Evolutionary conservation across 2,797 vertebrate species (phyloP).

Genomic region (Pseudochirops cupreus): DNA sequence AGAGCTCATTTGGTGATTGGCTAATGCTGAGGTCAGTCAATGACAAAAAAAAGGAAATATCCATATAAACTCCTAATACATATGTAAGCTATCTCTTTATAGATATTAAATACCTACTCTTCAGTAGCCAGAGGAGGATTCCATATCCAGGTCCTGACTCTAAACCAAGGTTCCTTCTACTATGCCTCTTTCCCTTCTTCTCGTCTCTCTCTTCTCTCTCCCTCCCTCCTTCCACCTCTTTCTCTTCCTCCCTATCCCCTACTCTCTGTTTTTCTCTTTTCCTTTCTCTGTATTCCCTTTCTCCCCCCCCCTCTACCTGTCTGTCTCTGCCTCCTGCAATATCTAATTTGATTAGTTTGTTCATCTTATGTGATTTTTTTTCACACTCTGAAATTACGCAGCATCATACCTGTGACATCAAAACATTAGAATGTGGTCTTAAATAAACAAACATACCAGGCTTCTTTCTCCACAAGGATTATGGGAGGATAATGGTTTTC

Average conservation of each 20-base stretch:
- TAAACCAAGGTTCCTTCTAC: too few relatives aligned
- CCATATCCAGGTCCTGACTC: not conserved
- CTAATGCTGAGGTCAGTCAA: not conserved
- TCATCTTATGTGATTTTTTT: not conserved
- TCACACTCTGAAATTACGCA: not conserved
- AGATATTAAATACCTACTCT: not conserved
- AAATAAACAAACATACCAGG: not conserved
- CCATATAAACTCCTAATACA: not conserved
- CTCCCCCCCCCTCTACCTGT: not conserved
- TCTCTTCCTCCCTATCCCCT: not conserved
- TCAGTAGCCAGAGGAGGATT: not conserved
- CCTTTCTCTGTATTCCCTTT: not conserved
- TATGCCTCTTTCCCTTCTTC: too few relatives aligned
- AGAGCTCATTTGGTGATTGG: not conserved
- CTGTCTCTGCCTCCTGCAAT: not conserved
- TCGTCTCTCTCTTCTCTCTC: too few relatives aligned
- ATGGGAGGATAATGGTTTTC: fast-evolving
- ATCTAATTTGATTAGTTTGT: not conserved
- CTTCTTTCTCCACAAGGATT: not conserved
- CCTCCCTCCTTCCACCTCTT: too few relatives aligned
- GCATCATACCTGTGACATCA: fast-evolving
- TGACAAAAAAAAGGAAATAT: not conserved
- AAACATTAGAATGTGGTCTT: not conserved
- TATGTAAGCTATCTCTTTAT: not conserved
- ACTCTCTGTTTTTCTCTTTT: not conserved